Base-by-base conservation (phyloP, 2,113 vertebrate genomes). In the Stomatorhinus ivindoensis region DNA sequence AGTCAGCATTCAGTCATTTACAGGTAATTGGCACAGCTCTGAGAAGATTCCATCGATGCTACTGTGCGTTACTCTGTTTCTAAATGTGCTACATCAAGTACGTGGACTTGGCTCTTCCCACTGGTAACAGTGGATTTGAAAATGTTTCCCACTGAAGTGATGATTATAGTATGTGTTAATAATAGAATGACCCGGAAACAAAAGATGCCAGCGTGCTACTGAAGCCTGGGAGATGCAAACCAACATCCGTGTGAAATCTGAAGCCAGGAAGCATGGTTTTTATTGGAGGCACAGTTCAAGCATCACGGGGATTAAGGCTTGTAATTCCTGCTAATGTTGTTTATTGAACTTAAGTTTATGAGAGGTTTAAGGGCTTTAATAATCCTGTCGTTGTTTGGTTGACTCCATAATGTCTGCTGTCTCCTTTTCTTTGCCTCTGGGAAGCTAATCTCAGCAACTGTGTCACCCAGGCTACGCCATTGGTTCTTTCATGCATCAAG, bases 401-500 rank as follows among this genome's bases (percentile, higher is more conserved):
- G 86, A 53, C 58, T 91, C 89, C 86, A 65, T 84, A 76, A 93
- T 92, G 95, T 95, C 90, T 91, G 92, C 93, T 93, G 91, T 91
- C 91, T 94, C 95, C 93, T 93, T 94, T 94, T 94, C 95, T 96
- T 95, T 11, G 94, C 92, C 94, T 95, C 94, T 95, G 94, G 93
- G 88, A 92, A 93, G 95, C 95, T 96, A 96, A 95, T 97, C 95
- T 95, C 91, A 92, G 90, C 92, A 91, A 96, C 94, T 95, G 95
- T 96, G 96, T 96, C 96, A 96, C 96, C 93, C 96, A 95, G 94
- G 76, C 2, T 93, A 95, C 92, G 92, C 96, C 97, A 97, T 98
- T 97, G 96, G 92, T 94, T 93, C 92, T 95, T 94, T 94, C 95
- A 97, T 96, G 97, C 95, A 94, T 94, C 55, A 90, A 95, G 94